These are phyloP conservation scores for Buceros bicornis DNA, from an alignment of 2,797 vertebrate species.

Conservation along the genomic window DNA sequence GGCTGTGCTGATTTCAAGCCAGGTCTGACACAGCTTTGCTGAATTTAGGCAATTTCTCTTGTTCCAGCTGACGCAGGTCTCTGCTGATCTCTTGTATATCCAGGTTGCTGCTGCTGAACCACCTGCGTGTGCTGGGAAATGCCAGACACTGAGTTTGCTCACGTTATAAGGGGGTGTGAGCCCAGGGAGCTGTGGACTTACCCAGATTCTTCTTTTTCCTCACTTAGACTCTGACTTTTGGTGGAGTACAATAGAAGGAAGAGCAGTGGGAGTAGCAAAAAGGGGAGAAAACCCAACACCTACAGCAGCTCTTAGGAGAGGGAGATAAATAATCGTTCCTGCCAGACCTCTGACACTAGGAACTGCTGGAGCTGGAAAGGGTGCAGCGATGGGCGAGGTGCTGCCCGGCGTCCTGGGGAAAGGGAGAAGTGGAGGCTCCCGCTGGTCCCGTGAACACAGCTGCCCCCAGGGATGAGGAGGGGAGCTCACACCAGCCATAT, in stretches of 20 bases:
- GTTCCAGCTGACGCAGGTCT: neutral
- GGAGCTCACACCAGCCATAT: neutral
- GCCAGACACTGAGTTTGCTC: neutral
- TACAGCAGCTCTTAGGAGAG: neutral
- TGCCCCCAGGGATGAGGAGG: neutral
- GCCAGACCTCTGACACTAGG: neutral
- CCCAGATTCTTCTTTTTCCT: neutral
- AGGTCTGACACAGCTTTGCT: neutral
- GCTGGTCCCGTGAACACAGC: neutral
- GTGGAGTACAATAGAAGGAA: neutral
- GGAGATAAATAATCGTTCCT: neutral
- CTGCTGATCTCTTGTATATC: neutral
- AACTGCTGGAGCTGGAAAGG: neutral
- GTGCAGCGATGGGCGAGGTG: neutral
- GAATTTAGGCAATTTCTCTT: neutral
- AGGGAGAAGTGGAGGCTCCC: neutral
- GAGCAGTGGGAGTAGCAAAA: neutral
- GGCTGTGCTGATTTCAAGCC: neutral
- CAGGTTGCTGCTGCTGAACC: neutral
- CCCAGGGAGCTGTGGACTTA: neutral
- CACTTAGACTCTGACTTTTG: neutral
- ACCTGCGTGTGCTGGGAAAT: neutral
- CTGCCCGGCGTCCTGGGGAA: neutral
- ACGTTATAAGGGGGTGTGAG: neutral
- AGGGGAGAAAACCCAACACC: rapidly evolving